Evolutionary conservation across 2,888 invertebrate genomes (phyloP), one percentile per base, ranked within the genome.

Genomic region (Platypus cylindrus): DNA sequence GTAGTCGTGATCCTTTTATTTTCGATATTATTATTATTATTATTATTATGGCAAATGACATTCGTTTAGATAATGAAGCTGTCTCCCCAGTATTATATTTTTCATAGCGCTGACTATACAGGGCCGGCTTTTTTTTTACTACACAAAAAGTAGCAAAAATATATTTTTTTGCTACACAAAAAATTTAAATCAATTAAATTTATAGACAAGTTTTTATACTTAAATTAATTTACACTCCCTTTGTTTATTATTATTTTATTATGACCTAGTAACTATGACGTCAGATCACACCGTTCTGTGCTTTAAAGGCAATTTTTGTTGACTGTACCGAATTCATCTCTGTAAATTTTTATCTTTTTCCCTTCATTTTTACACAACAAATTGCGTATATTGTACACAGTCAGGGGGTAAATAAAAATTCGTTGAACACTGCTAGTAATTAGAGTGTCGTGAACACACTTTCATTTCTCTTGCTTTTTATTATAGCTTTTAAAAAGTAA

Each of bases 371-470:
- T n/a, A n/a, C n/a, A 43, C 48, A 51, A 49, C 55, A 58, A 60
- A 60, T 60, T 60, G 57, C 58, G 59, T 59, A 58, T 58, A 59
- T 59, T 59, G 59, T 59, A 49, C 56, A 50, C 55, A 52, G 54
- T 48, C 51, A 50, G 60, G 60, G 58, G 59, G 54, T 54, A 56
- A 54, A 57, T 57, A 60, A 59, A 60, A 60, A 59, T 56, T 52
- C 53, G 46, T 47, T 49, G 36, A 36, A 27, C 29, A 32, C 30
- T 25, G 41, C 20, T 36, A 36, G 41, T 41, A 38, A 38, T 41
- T 38, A 38, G 38, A 36, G 38, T 41, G 41, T 41, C 41, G 34
- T 34, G 38, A 41, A 38, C 41, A 41, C 38, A 36, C 41, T 15
- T 15, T n/a, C n/a, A n/a, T n/a, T n/a, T n/a, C n/a, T n/a, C 17